Conservation (phyloP, 2,797 vertebrate species). For the Diglossa cyanea region DNA sequence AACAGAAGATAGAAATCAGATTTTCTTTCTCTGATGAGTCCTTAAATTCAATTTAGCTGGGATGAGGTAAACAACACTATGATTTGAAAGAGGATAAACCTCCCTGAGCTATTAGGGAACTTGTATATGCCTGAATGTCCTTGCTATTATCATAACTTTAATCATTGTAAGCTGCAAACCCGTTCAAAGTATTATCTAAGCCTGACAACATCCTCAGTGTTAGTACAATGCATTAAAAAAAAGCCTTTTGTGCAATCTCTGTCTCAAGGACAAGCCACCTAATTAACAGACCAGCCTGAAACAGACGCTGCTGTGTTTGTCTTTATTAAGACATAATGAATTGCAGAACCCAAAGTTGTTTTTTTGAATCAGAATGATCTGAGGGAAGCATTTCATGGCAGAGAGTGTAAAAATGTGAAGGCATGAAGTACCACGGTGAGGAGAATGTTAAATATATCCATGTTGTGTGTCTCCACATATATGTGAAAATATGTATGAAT, state of each 20-base stretch:
- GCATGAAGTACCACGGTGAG: neutral
- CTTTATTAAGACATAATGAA: neutral
- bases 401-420: neutral
- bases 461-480: fast-evolving
- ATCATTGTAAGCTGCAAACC: neutral
- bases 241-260: neutral
- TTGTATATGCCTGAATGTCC: conserved; percentile 39
- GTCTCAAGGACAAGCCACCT: neutral
- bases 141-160: conserved; percentile 5
- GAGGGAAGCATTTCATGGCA: neutral
- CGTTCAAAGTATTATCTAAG: neutral
- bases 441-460: too few species aligned
- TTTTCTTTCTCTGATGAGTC: neutral
- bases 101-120: conserved; percentile 31
- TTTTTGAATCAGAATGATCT: neutral
- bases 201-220: neutral
- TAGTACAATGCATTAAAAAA: neutral
- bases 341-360: neutral
- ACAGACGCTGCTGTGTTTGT: neutral
- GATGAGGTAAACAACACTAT: conserved; percentile 6
- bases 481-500: neutral
- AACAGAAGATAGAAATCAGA: neutral
- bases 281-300: neutral
- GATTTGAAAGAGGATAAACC: conserved; percentile 33
- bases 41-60: conserved; percentile 45